Conservation (phyloP, 2,888 invertebrate genomes). For the Neria commutata region DNA sequence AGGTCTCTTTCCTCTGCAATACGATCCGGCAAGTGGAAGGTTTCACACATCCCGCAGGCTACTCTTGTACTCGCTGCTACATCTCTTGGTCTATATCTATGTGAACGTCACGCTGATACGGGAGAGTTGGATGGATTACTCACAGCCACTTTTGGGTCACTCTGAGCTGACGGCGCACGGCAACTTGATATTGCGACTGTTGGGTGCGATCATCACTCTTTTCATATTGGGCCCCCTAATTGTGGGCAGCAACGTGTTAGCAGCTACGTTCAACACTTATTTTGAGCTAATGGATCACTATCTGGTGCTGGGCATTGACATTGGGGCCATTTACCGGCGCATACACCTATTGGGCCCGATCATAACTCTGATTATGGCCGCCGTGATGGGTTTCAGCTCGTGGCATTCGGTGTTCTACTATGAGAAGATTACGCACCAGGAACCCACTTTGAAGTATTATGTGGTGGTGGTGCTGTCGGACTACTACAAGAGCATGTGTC, state of each 20-base stretch:
- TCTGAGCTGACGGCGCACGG: conserved; percentile 28
- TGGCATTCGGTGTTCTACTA: conserved; percentile 41
- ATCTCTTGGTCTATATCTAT: conserved; percentile 33
- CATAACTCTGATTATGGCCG: background rate
- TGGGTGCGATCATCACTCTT: conserved; percentile 34
- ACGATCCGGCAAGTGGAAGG: background rate
- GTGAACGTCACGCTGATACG: conserved; percentile 34
- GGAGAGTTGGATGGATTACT: conserved; percentile 32
- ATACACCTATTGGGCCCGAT: conserved; percentile 17
- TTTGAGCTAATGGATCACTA: conserved; percentile 25
- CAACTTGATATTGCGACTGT: conserved; percentile 32
- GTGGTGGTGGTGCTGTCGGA: conserved; percentile 34
- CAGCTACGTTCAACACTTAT: conserved; percentile 29
- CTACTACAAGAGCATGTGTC: conserved; percentile 36
- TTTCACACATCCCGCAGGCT: conserved; percentile 32
- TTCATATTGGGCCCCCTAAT: conserved; percentile 27
- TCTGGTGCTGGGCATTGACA: conserved; percentile 30
- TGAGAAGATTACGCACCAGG: conserved; percentile 29
- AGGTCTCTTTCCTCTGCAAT: conserved; percentile 38
- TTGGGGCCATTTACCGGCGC: conserved; percentile 21
- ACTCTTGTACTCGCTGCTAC: conserved; percentile 24
- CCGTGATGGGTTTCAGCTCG: conserved; percentile 25
- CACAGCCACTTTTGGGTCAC: conserved; percentile 36
- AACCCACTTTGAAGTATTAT: conserved; percentile 31
- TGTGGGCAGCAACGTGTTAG: conserved; percentile 15